These are phyloP conservation scores for Drosophila subobscura DNA, from an alignment of 1,140 invertebrate genomes.

Conservation along the genomic window DNA sequence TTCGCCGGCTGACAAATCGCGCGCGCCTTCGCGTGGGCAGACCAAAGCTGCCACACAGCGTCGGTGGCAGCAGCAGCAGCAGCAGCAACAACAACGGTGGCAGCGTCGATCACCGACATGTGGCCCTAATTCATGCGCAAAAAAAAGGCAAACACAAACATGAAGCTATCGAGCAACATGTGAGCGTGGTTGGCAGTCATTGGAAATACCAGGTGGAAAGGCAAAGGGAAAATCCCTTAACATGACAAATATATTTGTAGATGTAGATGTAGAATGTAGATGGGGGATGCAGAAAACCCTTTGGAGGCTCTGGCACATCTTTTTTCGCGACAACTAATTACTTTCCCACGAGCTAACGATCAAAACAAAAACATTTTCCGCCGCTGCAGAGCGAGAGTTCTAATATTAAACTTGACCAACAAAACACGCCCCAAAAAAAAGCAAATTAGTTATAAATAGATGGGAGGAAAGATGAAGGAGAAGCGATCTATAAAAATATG, in stretches of 20 bases:
- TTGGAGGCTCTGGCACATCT: too few species aligned
- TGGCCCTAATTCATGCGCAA: constrained; percentile 57
- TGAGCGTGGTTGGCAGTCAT: constrained; percentile 9
- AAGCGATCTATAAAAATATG: constrained; percentile 53
- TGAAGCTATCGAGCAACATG: constrained; percentile 37
- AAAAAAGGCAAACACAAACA: constrained; percentile 1
- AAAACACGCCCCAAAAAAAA: constrained; percentile 30
- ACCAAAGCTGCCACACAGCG: constrained; percentile 8
- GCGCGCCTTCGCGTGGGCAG: constrained; percentile 54
- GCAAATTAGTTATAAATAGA: constrained; percentile 17
- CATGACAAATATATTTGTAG: too few species aligned
- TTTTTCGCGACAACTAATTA: background rate
- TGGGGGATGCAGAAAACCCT: too few species aligned
- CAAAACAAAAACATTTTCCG: constrained; percentile 6
- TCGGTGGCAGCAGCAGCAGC: constrained; percentile 6
- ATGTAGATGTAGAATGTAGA: too few species aligned
- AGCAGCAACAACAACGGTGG: constrained; percentile 1
- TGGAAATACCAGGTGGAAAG: constrained; percentile 40
- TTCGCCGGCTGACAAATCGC: constrained; percentile 58
- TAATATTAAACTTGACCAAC: constrained; percentile 53
- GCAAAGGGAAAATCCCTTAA: constrained; percentile 3
- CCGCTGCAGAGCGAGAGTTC: constrained; percentile 8
- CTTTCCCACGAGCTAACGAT: background rate
- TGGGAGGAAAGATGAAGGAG: too few species aligned
- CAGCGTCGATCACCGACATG: constrained; percentile 50